Conservation (phyloP, 2,888 invertebrate species). For the Clivina fossor region DNA sequence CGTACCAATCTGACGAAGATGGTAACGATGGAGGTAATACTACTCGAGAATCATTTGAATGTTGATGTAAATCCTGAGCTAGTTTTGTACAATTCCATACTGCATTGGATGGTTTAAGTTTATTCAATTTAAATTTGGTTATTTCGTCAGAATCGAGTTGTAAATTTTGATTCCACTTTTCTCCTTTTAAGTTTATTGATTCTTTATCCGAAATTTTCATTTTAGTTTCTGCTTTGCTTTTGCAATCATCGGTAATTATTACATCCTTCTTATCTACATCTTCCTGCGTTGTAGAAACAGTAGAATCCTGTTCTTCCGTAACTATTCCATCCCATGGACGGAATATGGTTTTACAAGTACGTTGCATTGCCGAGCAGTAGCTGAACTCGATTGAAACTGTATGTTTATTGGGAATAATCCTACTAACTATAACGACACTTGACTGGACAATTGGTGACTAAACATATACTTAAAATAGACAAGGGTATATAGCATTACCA, state of each 20-base stretch:
- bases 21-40: slow-evolving; percentile 32
- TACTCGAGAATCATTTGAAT: background rate
- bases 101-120: background rate
- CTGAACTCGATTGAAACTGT: background rate
- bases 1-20: slow-evolving; percentile 41
- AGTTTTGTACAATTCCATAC: background rate
- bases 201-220: slow-evolving; percentile 2
- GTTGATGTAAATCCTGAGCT: background rate
- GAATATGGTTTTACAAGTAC: slow-evolving; percentile 42
- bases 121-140: too few relatives aligned
- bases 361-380: slow-evolving; percentile 4
- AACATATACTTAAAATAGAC: slow-evolving; percentile 48
- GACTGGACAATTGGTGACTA: slow-evolving; percentile 48
- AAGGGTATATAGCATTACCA: slow-evolving; percentile 48
- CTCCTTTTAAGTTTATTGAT: background rate
- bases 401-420: slow-evolving; percentile 15
- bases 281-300: slow-evolving; percentile 58
- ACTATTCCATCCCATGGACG: slow-evolving; percentile 42
- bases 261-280: slow-evolving; percentile 35
- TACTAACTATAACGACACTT: slow-evolving; percentile 44
- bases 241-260: too few relatives aligned
- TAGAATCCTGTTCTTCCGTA: slow-evolving; percentile 56
- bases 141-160: too few relatives aligned
- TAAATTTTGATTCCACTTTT: too few relatives aligned
- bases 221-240: too few relatives aligned